Evolutionary conservation across 2,113 vertebrate species (phyloP), one percentile per base, ranked within the genome.

Genomic region (Ploceus nigricollis): DNA sequence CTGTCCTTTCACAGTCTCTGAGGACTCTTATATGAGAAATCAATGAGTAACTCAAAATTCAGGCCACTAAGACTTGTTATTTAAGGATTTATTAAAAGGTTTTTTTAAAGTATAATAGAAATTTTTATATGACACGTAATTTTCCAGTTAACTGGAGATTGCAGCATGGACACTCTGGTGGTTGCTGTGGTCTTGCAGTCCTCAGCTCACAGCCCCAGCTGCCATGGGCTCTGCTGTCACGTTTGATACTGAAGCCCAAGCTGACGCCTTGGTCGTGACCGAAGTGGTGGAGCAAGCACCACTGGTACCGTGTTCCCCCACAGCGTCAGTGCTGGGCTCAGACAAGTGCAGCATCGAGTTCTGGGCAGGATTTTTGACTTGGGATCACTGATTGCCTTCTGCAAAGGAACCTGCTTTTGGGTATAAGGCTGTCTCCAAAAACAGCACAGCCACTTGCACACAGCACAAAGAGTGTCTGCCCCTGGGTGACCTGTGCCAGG

Each of bases 261-360:
- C 19, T 83, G 40, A 31, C 20, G 33, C n/a, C 37, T 77, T 65
- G 23, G 8, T 31, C 13, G 27, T 72, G 25, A 28, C 19, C 7
- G 1, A 48, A 82, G 35, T 11, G 27, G 13, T 24, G 35, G 19
- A 33, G 11, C 0, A 2, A 79, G 13, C 22, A 53, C 16, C 15
- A 6, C 14, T 2, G 4, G 21, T 23, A 27, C 21, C 8, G 0
- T 1, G 2, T 45, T 72, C 13, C 11, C 12, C 57, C 24, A 4
- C 15, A 64, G 57, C 11, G 1, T 35, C 50, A 20, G 16, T 28
- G 10, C 6, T 7, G 51, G 20, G 11, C 4, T 63, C 25, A 78
- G 56, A 18, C 11, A 9, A 2, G 1, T 3, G 30, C 9, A 35
- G 9, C 39, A 31, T 30, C 0, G 2, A 40, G 25, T 50, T 68